Evolutionary conservation across 2,113 vertebrate species (phyloP).

Genomic region (Syrrhaptes paradoxus): DNA sequence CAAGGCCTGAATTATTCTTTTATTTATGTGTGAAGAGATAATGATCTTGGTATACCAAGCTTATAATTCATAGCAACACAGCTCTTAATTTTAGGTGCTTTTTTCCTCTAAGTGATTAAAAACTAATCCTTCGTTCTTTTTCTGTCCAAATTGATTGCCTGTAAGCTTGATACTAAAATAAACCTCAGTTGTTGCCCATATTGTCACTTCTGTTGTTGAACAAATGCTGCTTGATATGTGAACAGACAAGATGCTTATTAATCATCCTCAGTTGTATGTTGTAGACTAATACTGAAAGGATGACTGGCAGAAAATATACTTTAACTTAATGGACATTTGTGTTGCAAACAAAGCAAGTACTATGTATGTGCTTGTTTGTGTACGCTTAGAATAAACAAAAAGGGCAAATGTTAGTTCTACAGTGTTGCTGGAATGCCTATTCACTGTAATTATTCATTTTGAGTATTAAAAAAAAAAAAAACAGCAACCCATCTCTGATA

Average conservation of each 20-base stretch:
- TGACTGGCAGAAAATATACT: neutral
- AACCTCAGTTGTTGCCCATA: neutral
- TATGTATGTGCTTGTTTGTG: neutral
- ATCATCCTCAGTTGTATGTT: neutral
- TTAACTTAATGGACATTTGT: neutral
- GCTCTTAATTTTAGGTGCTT: neutral
- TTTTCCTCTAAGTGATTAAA: neutral
- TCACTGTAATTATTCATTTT: neutral
- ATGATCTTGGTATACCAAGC: neutral
- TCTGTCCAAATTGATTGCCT: neutral
- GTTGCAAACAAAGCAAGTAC: slow-evolving; percentile 5
- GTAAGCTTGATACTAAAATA: neutral
- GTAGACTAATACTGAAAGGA: neutral
- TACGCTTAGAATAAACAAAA: neutral
- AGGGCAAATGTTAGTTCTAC: neutral
- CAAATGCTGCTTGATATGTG: slow-evolving; percentile 4
- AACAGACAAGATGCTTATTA: slow-evolving; percentile 5
- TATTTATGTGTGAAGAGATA: neutral
- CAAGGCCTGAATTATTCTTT: neutral
- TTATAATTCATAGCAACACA: neutral
- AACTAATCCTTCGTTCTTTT: neutral
- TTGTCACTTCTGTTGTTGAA: neutral
- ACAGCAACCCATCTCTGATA: neutral
- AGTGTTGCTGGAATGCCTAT: neutral
- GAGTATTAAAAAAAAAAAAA: neutral